Evolutionary conservation across 1,140 invertebrate species (phyloP).

Genomic region (Tetranychus cinnabarinus): DNA sequence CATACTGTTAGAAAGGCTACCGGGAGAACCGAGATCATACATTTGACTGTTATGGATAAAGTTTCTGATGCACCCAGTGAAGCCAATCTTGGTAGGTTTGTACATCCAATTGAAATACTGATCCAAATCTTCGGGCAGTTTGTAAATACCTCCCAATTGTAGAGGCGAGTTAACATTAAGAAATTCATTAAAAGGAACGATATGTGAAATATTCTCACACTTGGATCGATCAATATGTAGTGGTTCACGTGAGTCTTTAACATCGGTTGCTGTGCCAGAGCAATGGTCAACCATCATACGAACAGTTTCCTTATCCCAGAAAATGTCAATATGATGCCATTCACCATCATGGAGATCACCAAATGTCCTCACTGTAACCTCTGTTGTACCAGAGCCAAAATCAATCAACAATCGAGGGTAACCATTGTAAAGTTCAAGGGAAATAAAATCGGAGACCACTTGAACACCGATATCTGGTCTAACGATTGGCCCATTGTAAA

Average conservation of each 20-base stretch:
- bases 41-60: constrained; percentile 80
- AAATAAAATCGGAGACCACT: constrained; percentile 54
- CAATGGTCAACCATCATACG: constrained; percentile 78
- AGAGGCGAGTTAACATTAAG: constrained; percentile 84
- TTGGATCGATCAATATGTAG: constrained; percentile 55
- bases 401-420: constrained; percentile 71
- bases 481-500: constrained; percentile 90
- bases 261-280: constrained; percentile 53
- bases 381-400: constrained; percentile 78
- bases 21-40: constrained; percentile 16
- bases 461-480: constrained; percentile 50
- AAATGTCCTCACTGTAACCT: constrained; percentile 63
- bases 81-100: constrained; percentile 34
- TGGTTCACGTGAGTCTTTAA: constrained; percentile 43
- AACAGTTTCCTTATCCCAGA: constrained; percentile 67
- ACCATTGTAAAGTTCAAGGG: constrained; percentile 67
- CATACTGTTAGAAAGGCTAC: constrained; percentile 10
- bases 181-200: constrained; percentile 86
- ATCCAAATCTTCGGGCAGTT: constrained; percentile 55
- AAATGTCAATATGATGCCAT: constrained; percentile 86
- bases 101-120: constrained; percentile 24
- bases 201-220: constrained; percentile 62
- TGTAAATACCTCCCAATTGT: constrained; percentile 51
- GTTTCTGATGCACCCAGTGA: constrained; percentile 84
- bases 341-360: constrained; percentile 69